Conservation (phyloP, 1,140 invertebrate species). For the Musca vetustissima region DNA sequence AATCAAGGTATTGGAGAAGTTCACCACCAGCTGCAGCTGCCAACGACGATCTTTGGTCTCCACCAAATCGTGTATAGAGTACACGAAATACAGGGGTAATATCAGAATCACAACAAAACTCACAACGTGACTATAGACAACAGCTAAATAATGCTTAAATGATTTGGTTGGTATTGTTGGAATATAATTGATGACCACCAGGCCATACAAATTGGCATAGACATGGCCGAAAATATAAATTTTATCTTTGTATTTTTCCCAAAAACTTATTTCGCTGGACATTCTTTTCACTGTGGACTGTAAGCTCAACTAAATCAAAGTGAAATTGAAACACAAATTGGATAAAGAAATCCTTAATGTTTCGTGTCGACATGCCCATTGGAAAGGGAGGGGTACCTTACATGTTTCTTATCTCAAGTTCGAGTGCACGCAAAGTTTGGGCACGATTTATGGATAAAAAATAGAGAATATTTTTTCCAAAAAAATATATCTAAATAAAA, state of each 20-base stretch:
- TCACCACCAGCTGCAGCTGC: conserved; percentile 42
- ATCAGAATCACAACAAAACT: conserved; percentile 41
- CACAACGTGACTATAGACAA: conserved; percentile 38
- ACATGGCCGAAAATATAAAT: conserved; percentile 46
- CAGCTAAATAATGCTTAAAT: conserved; percentile 28
- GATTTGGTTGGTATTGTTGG: conserved; percentile 35
- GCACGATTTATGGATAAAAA: no score
- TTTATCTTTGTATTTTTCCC: conserved; percentile 46
- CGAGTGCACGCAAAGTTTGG: no score
- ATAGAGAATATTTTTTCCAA: no score
- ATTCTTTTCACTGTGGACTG: neutral
- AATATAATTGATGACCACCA: conserved; percentile 46
- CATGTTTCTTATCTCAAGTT: no score
- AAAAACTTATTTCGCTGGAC: conserved; percentile 34
- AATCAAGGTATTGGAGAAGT: conserved; percentile 44
- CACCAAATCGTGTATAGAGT: conserved; percentile 34
- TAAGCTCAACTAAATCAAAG: neutral
- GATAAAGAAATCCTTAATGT: neutral
- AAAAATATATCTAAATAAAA: no score
- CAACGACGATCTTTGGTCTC: conserved; percentile 36
- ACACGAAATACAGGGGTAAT: conserved; percentile 41
- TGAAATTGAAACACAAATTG: neutral
- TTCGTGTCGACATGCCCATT: no score
- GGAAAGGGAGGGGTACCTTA: no score
- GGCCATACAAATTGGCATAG: conserved; percentile 45